Evolutionary conservation across 2,113 vertebrate species (phyloP).

Genomic region (Saccopteryx leptura): DNA sequence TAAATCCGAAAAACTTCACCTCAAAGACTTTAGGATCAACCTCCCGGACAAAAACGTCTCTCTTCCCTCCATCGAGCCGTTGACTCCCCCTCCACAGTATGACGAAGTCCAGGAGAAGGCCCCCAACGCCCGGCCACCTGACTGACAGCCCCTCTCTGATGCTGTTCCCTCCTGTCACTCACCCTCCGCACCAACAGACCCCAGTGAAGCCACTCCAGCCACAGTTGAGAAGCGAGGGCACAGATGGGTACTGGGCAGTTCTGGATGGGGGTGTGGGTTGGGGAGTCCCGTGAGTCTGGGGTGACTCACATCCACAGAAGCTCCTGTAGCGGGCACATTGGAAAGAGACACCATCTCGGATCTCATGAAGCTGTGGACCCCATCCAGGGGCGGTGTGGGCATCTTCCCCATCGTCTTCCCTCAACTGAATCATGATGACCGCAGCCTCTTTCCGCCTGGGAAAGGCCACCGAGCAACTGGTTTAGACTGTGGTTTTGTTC

Average conservation of each 20-base stretch:
- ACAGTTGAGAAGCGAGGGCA: background rate
- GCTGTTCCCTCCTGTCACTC: background rate
- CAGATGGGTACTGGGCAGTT: fast-evolving
- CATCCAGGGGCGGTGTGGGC: fast-evolving
- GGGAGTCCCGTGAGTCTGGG: background rate
- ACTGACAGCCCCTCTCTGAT: background rate
- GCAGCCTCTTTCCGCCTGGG: background rate
- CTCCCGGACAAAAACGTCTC: slow-evolving; percentile 84
- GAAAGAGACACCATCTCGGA: background rate
- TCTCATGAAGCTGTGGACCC: background rate
- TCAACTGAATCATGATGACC: background rate
- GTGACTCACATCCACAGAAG: background rate
- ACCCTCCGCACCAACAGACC: background rate
- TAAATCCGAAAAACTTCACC: slow-evolving; percentile 95
- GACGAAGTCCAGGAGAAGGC: slow-evolving; percentile 90
- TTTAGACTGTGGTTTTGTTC: background rate
- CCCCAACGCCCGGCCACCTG: slow-evolving; percentile 71
- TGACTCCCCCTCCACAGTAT: slow-evolving; percentile 96
- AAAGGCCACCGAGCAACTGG: background rate
- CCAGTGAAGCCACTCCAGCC: slow-evolving; percentile 1
- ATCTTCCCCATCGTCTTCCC: background rate
- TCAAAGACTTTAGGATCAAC: slow-evolving; percentile 91
- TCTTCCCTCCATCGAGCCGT: slow-evolving; percentile 93
- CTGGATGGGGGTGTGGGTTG: background rate
- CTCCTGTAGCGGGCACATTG: fast-evolving